phyloP scores from a whole-genome alignment of 2,113 vertebrate genomes.

The Cricetomys ansorgei region DNA sequence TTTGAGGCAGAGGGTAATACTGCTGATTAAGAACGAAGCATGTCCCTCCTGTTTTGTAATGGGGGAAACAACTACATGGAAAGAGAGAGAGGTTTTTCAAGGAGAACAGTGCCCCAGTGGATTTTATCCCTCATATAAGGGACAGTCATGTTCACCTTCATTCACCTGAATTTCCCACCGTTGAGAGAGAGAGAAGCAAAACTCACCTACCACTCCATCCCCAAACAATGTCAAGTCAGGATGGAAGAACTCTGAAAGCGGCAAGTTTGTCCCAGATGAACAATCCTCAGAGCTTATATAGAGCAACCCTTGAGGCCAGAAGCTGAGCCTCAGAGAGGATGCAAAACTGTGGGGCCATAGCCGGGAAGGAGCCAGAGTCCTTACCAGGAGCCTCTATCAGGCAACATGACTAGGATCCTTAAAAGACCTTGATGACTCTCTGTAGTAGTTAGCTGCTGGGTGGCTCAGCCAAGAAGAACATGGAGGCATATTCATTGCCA shows the following conservation, averaged over 20 bases:
- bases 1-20: background rate
- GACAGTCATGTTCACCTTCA: background rate
- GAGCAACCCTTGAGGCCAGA: background rate
- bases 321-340: background rate
- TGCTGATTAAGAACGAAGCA: background rate
- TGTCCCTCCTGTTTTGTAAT: background rate
- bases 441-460: too few relatives aligned
- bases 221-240: background rate
- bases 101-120: background rate
- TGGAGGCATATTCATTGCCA: too few relatives aligned
- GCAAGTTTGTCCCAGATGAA: background rate
- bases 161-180: background rate
- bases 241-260: background rate
- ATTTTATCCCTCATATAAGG: background rate
- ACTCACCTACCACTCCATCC: background rate
- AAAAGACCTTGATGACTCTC: background rate
- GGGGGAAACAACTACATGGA: background rate
- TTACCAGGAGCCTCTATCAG: background rate
- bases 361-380: background rate
- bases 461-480: too few relatives aligned
- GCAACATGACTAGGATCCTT: background rate
- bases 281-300: background rate
- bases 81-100: background rate
- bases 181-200: slow-evolving; percentile 41
- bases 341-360: background rate